Percentiles rank a stretch among this genome's conserved stretches.
Evolutionary conservation across 2,888 invertebrate species (phyloP).

Genomic region (Tubiluchus corallicola): DNA sequence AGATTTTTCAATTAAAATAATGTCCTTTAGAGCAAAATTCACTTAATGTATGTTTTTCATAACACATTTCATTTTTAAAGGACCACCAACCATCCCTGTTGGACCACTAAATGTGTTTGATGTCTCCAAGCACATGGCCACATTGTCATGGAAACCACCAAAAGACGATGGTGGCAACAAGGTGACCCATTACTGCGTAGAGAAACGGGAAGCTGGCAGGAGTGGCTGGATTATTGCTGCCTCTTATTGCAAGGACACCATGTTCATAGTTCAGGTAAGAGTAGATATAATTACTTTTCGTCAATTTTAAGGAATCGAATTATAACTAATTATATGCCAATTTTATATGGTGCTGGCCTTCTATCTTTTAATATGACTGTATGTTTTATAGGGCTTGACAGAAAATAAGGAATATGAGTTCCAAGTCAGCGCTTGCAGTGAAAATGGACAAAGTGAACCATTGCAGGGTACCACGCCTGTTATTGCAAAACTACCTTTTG

Average conservation of each 20-base stretch:
- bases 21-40: no score
- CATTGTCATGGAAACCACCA: constrained; percentile 84
- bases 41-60: no score
- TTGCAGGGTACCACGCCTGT: constrained; percentile 73
- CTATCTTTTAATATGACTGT: no score
- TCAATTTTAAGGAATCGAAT: no score
- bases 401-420: constrained; percentile 95
- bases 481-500: constrained; percentile 64
- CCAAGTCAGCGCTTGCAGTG: constrained; percentile 90
- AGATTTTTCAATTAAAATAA: no score
- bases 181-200: constrained; percentile 84
- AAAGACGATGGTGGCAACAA: constrained; percentile 63
- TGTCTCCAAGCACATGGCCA: constrained; percentile 75
- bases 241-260: constrained; percentile 54
- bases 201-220: constrained; percentile 68
- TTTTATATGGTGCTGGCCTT: no score
- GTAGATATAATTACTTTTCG: no score
- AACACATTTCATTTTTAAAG: no score
- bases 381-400: constrained; percentile 73
- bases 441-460: constrained; percentile 75
- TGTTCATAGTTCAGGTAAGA: constrained; percentile 76
- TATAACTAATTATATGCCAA: no score
- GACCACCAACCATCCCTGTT: constrained; percentile 82
- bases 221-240: constrained; percentile 79
- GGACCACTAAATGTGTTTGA: constrained; percentile 76